Evolutionary conservation across 2,888 invertebrate species (phyloP), one percentile per base, ranked within the genome.

Genomic region (Deroplatys truncata): DNA sequence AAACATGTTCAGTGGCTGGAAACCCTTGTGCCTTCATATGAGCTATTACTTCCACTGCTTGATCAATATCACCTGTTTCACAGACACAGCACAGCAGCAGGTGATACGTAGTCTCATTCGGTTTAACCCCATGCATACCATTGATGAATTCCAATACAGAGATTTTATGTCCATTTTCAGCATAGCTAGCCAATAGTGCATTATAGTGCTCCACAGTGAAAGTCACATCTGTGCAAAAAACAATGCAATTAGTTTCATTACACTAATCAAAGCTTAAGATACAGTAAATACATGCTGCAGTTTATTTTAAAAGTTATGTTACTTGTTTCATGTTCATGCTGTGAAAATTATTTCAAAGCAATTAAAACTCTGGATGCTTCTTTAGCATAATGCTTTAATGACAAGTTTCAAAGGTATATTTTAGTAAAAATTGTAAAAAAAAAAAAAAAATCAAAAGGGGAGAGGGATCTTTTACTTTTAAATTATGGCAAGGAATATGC

Each of bases 21-120:
- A 95, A 92, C 1, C 93, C 93, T 28, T 93, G 93, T 1, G 94
- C 92, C 91, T 96, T 96, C 95, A 96, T 96, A 86, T 95, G 94
- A 2, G 95, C 93, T 89, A 97, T 93, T 10, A 96, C 93, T 91
- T 95, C 94, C 25, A 94, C 93, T 0, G 95, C 94, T 92, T 95
- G 94, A 72, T 94, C 94, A 28, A 95, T 92, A 91, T 96, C 94
- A 25, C 96, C 96, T 56, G 91, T 92, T 88, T 91, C 91, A 7
- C 91, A 91, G 9, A 95, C 94, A 88, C 94, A 94, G 91, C 94
- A 93, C 86, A 97, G 92, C 82, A 97, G 93, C 0, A 95, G 93
- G 89, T 95, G 94, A 92, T 95, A 96, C 0, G 96, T 95, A 15
- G 94, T 93, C 2, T 93, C 92, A 91, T 95, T 94, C 0, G 95